Evolutionary conservation across 2,113 vertebrate species (phyloP), one percentile per base, ranked within the genome.

Genomic region (Ia io): DNA sequence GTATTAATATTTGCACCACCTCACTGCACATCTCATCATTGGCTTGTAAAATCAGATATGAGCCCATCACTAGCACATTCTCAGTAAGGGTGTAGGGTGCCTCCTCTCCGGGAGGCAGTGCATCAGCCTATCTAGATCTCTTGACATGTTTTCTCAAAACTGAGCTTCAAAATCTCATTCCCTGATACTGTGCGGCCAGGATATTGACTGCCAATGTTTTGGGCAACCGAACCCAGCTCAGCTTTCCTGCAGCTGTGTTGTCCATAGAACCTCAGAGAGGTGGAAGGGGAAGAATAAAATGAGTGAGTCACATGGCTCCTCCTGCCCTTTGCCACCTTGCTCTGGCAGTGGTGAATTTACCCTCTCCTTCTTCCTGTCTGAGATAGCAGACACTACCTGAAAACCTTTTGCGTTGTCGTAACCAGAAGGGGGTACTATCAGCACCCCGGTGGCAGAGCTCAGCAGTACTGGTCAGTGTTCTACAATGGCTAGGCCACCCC

Each of bases 91-190:
- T 47, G 3, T 5, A n/a, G 30, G 7, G 3, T 61, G 10, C 20
- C 25, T 40, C 22, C 12, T 49, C 3, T 32, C 32, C 2, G 23
- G 47, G 42, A 61, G 17, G 9, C 13, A 69, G 2, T 61, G 1
- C 13, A 22, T 37, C 35, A 61, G 40, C 40, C n/a, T 61, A 14
- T 17, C 22, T 23, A 1, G n/a, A 59, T 20, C 14, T 70, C 32
- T 22, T 76, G 23, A 28, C 78, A 80, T 59, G 35, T 80, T 69
- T 51, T 69, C 22, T 56, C 28, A 76, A 84, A 78, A 84, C 22
- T 67, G 40, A 61, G 28, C 11, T 94, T 94, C 71, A 25, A 13
- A 69, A 23, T 80, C 67, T 70, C n/a, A 59, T 59, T 86, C n/a
- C 35, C 9, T 80, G 71, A 76, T 44, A 4, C 82, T 37, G 25